Conservation (phyloP, 1,140 invertebrate genomes). For the Anagrus nilaparvatae region DNA sequence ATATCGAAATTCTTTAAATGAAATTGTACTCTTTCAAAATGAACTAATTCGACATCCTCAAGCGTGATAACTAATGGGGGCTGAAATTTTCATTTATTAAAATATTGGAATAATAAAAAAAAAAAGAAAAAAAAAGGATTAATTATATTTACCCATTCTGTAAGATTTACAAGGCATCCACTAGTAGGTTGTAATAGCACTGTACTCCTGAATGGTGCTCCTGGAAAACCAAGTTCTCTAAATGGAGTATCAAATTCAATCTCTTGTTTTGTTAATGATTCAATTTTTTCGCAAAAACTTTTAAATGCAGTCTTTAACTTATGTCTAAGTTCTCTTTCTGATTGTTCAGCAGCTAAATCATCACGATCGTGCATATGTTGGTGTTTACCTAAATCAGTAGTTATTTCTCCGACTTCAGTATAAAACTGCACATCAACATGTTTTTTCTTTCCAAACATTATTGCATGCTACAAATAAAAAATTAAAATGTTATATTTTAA, state of each 20-base stretch:
- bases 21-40: slow-evolving; percentile 98
- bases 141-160: slow-evolving; percentile 71
- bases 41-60: slow-evolving; percentile 95
- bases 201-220: slow-evolving; percentile 94
- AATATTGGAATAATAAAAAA: background rate
- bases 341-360: slow-evolving; percentile 96
- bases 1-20: slow-evolving; percentile 99
- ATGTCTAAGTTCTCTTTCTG: slow-evolving; percentile 90
- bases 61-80: slow-evolving; percentile 97
- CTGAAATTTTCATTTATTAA: slow-evolving; percentile 37
- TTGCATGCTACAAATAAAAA: slow-evolving; percentile 64
- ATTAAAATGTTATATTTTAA: background rate
- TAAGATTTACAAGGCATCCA: slow-evolving; percentile 91
- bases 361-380: slow-evolving; percentile 99
- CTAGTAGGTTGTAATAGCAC: slow-evolving; percentile 95
- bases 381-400: slow-evolving; percentile 97
- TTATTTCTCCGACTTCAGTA: slow-evolving; percentile 99
- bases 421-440: slow-evolving; percentile 99
- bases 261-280: slow-evolving; percentile 90
- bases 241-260: slow-evolving; percentile 99
- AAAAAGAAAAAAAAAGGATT: background rate
- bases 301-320: slow-evolving; percentile 97
- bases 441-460: slow-evolving; percentile 99
- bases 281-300: slow-evolving; percentile 97
- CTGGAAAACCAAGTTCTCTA: slow-evolving; percentile 93